Evolutionary conservation across 1,140 invertebrate genomes (phyloP).

Genomic region (Lucilia sericata): DNA sequence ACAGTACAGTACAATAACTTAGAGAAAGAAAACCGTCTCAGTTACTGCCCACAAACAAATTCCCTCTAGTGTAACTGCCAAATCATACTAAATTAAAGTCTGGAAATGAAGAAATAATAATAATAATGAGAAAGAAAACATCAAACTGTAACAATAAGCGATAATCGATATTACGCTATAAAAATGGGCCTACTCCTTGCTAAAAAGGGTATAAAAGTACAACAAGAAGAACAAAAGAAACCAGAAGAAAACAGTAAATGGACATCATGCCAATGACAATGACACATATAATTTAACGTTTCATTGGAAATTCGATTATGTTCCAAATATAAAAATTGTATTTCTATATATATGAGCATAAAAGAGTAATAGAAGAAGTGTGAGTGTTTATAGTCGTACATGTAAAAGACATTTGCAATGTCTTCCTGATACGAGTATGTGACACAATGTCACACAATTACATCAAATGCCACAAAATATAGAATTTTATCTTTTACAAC

Average conservation of each 20-base stretch:
- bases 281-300: slow-evolving; percentile 24
- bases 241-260: not conserved
- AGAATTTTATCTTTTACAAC: not conserved
- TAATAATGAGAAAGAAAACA: not conserved
- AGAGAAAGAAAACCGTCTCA: too few relatives aligned
- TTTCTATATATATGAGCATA: not conserved
- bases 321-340: not conserved
- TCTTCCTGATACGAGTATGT: slow-evolving; percentile 11
- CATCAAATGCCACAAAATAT: not conserved
- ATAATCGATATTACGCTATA: slow-evolving; percentile 22
- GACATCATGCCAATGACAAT: not conserved
- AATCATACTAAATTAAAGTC: not conserved
- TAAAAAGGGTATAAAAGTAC: not conserved
- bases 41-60: not conserved
- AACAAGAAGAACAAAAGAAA: not conserved
- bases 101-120: slow-evolving; percentile 8
- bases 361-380: too few relatives aligned
- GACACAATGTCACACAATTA: slow-evolving; percentile 20
- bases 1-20: too few relatives aligned
- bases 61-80: not conserved
- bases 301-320: slow-evolving; percentile 29
- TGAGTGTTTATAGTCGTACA: not conserved
- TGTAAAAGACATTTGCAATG: slow-evolving; percentile 19
- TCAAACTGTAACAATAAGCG: slow-evolving; percentile 22
- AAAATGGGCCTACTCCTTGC: not conserved